Base-by-base conservation (phyloP, 1,140 invertebrate species). In the Sitobion miscanthi region DNA sequence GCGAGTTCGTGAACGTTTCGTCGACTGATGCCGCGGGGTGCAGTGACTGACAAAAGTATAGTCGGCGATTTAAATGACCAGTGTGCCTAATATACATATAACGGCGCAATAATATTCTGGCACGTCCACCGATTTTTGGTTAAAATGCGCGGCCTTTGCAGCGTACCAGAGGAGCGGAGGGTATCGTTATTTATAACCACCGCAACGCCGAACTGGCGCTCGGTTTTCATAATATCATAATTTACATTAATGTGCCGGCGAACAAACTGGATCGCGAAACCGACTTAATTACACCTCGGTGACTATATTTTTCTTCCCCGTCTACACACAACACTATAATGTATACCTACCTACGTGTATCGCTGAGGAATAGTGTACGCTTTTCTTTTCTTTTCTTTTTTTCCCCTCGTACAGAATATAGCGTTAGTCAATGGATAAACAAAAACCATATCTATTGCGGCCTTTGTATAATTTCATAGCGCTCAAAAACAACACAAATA, bases 281-380 rank as follows among this genome's bases (percentile, higher is more conserved):
- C 14, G 54, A 69, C 90, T 91, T 91, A 77, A 91, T 91, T 91
- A 91, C 42, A 91, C 90, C 57, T 45, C 90, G 90, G 90, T n/a
- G 57, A 69, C 90, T 69, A 82, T 90, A 52, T 82, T 91, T 77
- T 69, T 91, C 42, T 77, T 47, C 45, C 47, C 7, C 23, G 47
- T 7, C 9, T 49, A 45, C 38, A 25, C 11, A 25, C 21, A 9
- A 42, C n/a, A 38, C n/a, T 77, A 35, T 4, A 42, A 42, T 25
- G 38, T 45, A 38, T 3, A 38, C n/a, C 4, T 8, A 35, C 20
- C 62, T 69, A 38, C 77, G 35, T 38, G 4, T 77, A 77, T 6
- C n/a, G 5, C n/a, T 14, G 11, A 23, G 7, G 77, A 77, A 77
- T 77, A 77, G 17, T n/a, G 4, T 83, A 38, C 77, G 77, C 20